Evolutionary conservation across 2,797 vertebrate genomes (phyloP).

Genomic region (Sebastes matsubarae): DNA sequence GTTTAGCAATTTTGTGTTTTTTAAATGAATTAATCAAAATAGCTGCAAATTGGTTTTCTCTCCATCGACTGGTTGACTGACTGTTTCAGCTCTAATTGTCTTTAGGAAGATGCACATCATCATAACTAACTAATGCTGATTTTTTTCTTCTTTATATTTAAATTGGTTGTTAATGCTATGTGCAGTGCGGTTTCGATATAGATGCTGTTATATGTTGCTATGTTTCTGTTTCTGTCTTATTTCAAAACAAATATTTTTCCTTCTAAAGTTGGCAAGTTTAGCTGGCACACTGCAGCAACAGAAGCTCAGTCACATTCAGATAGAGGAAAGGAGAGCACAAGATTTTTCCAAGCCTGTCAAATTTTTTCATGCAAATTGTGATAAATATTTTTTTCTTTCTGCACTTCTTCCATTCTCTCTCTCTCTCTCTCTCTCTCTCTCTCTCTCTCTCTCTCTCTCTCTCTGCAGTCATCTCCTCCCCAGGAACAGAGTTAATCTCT

Average conservation of each 20-base stretch:
- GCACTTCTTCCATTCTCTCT: neutral
- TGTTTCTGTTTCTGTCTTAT: neutral
- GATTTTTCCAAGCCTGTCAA: neutral
- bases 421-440: constrained; percentile 5
- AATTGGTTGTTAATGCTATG: neutral
- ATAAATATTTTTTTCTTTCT: neutral
- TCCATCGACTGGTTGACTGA: too few species aligned
- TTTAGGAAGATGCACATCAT: too few species aligned
- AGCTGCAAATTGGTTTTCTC: too few species aligned
- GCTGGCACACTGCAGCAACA: neutral
- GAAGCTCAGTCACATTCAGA: neutral
- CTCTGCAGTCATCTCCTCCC: constrained; percentile 51
- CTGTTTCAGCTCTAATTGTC: too few species aligned
- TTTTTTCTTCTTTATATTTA: too few species aligned
- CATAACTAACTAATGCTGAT: too few species aligned
- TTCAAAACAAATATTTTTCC: neutral
- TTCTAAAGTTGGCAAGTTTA: neutral
- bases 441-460: neutral
- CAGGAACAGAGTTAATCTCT: constrained; percentile 6
- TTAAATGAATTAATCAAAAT: too few species aligned
- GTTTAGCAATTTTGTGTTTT: neutral
- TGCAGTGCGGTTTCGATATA: neutral
- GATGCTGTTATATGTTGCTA: neutral
- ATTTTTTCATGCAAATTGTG: neutral
- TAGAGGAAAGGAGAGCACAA: neutral